These are phyloP conservation scores for Agrochola lota DNA, from an alignment of 2,888 invertebrate species.

Conservation along the genomic window DNA sequence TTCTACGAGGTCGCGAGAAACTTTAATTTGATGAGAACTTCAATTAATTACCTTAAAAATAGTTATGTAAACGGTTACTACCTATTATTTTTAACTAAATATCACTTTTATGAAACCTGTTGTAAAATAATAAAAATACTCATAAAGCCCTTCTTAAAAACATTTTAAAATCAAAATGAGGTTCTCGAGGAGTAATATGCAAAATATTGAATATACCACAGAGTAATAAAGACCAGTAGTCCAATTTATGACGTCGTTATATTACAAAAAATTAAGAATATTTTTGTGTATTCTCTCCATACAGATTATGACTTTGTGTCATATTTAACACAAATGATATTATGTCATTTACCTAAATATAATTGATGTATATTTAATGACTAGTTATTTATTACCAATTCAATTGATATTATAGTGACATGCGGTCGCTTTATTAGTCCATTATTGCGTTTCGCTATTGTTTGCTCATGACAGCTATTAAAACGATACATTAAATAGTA, in stretches of 20 bases:
- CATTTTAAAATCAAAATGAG: neutral
- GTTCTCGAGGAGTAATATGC: neutral
- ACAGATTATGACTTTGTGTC: neutral
- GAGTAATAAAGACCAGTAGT: constrained; percentile 4
- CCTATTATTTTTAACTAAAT: neutral
- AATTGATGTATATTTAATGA: neutral
- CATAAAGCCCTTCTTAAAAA: neutral
- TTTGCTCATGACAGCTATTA: constrained; percentile 6
- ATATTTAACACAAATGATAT: neutral
- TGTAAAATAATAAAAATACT: neutral
- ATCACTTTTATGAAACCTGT: neutral
- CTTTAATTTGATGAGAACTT: neutral
- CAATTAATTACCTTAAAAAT: neutral
- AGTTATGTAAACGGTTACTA: no score
- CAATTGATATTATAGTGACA: constrained; percentile 12
- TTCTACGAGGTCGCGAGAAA: neutral
- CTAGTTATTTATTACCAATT: constrained; percentile 17
- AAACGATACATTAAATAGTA: constrained; percentile 34
- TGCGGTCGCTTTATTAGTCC: neutral
- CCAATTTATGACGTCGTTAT: neutral
- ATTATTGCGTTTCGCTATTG: constrained; percentile 29
- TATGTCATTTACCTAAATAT: neutral
- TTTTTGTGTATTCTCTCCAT: neutral
- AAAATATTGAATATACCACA: constrained; percentile 4
- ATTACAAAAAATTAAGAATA: neutral